Evolutionary conservation across 2,888 invertebrate genomes (phyloP), one percentile per base, ranked within the genome.

Genomic region (Euclidia mi): DNA sequence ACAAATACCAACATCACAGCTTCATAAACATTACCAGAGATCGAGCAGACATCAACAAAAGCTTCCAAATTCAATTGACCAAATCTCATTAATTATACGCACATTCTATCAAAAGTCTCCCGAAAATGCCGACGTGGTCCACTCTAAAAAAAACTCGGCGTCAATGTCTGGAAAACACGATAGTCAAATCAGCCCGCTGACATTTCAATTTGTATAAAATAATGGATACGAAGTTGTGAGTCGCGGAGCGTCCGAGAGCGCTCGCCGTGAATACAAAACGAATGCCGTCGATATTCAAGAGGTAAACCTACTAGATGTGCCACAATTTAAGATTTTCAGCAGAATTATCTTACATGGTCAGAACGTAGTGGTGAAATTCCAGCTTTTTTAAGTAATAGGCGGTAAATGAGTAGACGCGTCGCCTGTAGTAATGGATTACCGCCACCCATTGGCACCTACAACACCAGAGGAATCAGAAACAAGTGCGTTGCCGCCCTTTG

Each of bases 161-260:
- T 37, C 42, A 47, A 40, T 47, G 40, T 51, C 56, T 72, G 53
- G 57, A 69, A 66, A 64, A 68, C 51, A 45, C 56, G 71, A 69
- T 71, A 74, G 67, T 68, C 72, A 79, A 86, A 86, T 85, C 79
- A 78, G 68, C 61, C 66, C 65, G 67, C 76, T 83, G 88, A 88
- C 85, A 78, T 86, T 87, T 88, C 87, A 88, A 88, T 88, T 88
- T 88, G 82, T 85, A 81, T 82, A 81, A 86, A 87, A 88, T 88
- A 88, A 87, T 85, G 78, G 78, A 51, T 58, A 67, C 49, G 53
- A 60, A 75, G 67, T 85, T 84, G 78, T 50, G 55, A 85, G 79
- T 81, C 85, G 52, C 45, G 47, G 45, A 62, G 71, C 79, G 82
- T 79, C 78, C 78, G 57, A 63, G 41, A 44, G 38, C 32, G 46